Conservation (phyloP, 92 coral and sea anemone species). For the Isaurus tuberculatus region DNA sequence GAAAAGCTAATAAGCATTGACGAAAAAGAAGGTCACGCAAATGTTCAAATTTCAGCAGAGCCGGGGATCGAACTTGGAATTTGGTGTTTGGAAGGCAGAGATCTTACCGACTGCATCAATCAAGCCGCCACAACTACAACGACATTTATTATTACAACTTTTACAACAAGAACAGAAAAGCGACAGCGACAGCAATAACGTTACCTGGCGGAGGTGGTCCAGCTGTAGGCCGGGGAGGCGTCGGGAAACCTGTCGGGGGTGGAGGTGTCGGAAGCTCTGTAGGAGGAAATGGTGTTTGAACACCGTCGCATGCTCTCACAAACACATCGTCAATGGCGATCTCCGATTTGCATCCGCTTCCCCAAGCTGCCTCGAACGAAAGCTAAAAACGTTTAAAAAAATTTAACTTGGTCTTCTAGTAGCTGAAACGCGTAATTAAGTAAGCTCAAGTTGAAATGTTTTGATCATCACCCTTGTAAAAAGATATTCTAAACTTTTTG, state of each 20-base stretch:
- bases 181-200: not conserved
- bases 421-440: too few relatives aligned
- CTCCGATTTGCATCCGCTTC: slow-evolving; percentile 42
- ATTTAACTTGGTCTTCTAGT: too few relatives aligned
- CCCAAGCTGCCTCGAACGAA: slow-evolving; percentile 26
- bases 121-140: not conserved
- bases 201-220: slow-evolving; percentile 31
- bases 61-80: too few relatives aligned
- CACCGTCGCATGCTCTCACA: not conserved
- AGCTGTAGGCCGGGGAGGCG: slow-evolving; percentile 27
- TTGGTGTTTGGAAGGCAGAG: too few relatives aligned
- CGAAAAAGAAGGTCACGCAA: too few relatives aligned
- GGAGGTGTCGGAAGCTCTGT: slow-evolving; percentile 7
- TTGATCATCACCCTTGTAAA: too few relatives aligned
- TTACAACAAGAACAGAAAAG: not conserved
- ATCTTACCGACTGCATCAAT: too few relatives aligned
- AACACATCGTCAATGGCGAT: slow-evolving; percentile 35
- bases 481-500: too few relatives aligned
- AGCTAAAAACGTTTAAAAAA: not conserved
- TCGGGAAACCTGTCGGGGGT: not conserved
- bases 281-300: slow-evolving; percentile 11
- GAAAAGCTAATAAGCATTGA: too few relatives aligned
- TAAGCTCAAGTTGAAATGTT: too few relatives aligned
- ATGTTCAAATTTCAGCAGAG: too few relatives aligned
- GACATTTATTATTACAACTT: not conserved